phyloP scores from a whole-genome alignment of 2,888 invertebrate species.

The Agonopterix heracliana region DNA sequence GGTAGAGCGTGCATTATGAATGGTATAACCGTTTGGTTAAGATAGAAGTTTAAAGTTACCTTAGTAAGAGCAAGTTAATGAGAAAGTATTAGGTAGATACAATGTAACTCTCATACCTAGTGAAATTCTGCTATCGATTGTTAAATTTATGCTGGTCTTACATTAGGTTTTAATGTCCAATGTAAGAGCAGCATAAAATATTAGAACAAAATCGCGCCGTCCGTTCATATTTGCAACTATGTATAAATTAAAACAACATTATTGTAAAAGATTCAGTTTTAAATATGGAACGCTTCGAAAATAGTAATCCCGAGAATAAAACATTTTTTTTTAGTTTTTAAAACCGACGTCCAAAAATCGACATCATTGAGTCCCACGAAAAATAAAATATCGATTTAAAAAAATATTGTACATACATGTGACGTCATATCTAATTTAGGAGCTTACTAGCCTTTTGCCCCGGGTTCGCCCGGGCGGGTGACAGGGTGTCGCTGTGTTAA shows the following conservation, averaged over 20 bases:
- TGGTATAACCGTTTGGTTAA: slow-evolving; percentile 56
- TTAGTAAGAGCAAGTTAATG: slow-evolving; percentile 33
- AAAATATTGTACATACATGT: slow-evolving; percentile 50
- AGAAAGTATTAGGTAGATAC: slow-evolving; percentile 37
- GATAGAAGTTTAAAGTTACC: slow-evolving; percentile 48
- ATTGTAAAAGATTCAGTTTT: not conserved
- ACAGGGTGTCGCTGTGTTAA: slow-evolving; percentile 74
- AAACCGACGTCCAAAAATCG: too few relatives aligned
- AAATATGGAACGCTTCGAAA: slow-evolving; percentile 9
- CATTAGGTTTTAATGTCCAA: not conserved
- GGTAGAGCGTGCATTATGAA: slow-evolving; percentile 39
- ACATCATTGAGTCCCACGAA: too few relatives aligned
- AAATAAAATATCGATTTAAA: slow-evolving; percentile 3
- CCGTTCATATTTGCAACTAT: slow-evolving; percentile 32
- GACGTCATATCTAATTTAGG: slow-evolving; percentile 72
- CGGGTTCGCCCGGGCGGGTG: slow-evolving; percentile 68
- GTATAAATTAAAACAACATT: slow-evolving; percentile 7
- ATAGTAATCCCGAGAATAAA: not conserved
- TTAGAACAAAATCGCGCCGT: slow-evolving; percentile 47
- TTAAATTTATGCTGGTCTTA: slow-evolving; percentile 12
- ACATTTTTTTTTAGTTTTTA: too few relatives aligned
- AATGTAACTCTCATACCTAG: slow-evolving; percentile 43
- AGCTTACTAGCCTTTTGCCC: slow-evolving; percentile 75
- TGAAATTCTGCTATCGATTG: slow-evolving; percentile 35
- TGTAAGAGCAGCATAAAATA: slow-evolving; percentile 12